Evolutionary conservation across 2,888 invertebrate species (phyloP).

Genomic region (Polydrusus pterygomalis): DNA sequence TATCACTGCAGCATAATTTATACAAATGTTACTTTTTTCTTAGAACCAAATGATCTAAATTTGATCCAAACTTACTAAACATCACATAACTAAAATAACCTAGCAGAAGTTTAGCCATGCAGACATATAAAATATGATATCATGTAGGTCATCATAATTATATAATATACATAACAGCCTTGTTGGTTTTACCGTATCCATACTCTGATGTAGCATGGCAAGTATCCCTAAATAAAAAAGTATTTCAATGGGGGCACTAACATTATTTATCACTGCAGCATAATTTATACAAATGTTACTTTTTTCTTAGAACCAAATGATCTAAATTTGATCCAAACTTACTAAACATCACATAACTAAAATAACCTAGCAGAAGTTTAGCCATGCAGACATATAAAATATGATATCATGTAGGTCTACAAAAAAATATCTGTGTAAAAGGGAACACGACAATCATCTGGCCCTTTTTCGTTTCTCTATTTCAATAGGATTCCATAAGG

Average conservation of each 20-base stretch:
- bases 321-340: neutral
- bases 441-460: conserved; percentile 3
- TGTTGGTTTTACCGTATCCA: no score
- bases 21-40: no score
- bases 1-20: no score
- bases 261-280: no score
- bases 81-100: neutral
- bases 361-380: neutral
- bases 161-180: no score
- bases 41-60: no score
- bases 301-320: no score
- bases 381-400: neutral
- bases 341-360: neutral
- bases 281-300: no score
- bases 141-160: no score
- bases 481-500: conserved; percentile 13
- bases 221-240: no score
- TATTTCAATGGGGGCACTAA: no score
- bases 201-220: no score
- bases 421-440: neutral
- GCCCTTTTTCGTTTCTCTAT: conserved; percentile 1
- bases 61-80: neutral
- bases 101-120: neutral
- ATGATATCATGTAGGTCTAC: neutral
- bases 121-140: neutral